These are phyloP conservation scores for Pandemis cinnamomeana DNA, from an alignment of 2,888 invertebrate species.

Conservation along the genomic window DNA sequence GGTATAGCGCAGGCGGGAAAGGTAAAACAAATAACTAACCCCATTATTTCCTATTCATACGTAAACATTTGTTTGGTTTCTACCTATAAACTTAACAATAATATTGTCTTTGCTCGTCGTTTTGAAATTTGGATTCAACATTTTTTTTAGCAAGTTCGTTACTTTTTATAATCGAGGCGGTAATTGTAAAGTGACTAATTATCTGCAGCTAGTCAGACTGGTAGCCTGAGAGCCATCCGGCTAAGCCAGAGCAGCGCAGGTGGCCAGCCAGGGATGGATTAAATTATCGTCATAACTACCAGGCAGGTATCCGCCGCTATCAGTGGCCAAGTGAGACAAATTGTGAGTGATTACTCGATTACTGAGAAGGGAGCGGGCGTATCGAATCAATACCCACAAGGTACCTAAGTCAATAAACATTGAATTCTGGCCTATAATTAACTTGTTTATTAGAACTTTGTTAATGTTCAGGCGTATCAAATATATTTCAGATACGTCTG, in stretches of 20 bases:
- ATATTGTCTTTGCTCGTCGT: too few relatives aligned
- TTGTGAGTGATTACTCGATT: constrained; percentile 49
- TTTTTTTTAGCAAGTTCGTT: too few relatives aligned
- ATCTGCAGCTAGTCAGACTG: constrained; percentile 15
- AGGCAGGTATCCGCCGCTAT: constrained; percentile 47
- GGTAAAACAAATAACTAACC: too few relatives aligned
- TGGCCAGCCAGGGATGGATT: constrained; percentile 49
- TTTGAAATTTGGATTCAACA: too few relatives aligned
- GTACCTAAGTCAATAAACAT: constrained; percentile 1
- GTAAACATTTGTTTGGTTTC: too few relatives aligned
- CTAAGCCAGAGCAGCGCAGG: constrained; percentile 50
- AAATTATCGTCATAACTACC: constrained; percentile 53
- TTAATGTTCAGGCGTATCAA: background rate
- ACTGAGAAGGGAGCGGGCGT: constrained; percentile 23
- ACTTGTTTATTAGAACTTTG: background rate
- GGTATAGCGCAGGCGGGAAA: too few relatives aligned
- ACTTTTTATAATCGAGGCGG: too few relatives aligned
- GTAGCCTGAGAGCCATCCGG: constrained; percentile 41
- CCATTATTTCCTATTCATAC: too few relatives aligned
- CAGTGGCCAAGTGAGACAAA: constrained; percentile 50
- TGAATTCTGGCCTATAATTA: background rate
- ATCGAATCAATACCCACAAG: constrained; percentile 31
- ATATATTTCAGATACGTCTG: background rate
- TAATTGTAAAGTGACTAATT: background rate
- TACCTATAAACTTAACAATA: too few relatives aligned